Conservation (phyloP, 92 coral and sea anemone genomes). For the Palythoa caribaeorum region DNA sequence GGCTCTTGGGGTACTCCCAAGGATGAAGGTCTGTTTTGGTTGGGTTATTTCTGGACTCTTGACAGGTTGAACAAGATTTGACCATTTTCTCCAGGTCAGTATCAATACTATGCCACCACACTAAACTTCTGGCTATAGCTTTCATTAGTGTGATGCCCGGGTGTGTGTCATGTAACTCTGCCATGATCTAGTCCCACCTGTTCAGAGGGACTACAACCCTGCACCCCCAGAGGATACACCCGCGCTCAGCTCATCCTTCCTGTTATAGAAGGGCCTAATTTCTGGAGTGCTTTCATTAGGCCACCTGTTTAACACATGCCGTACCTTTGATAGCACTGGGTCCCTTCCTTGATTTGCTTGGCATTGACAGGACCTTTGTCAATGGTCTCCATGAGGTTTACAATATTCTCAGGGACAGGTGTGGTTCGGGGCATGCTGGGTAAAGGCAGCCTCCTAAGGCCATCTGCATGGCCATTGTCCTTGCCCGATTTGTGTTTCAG, state of each 20-base stretch:
- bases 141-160: conserved; percentile 5
- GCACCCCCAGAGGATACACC: background rate
- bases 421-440: no score
- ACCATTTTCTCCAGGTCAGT: no score
- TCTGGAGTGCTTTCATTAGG: no score
- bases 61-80: background rate
- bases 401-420: no score
- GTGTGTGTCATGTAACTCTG: no score
- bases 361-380: background rate
- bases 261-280: no score
- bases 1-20: background rate
- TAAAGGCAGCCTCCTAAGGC: conserved; percentile 31
- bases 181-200: no score
- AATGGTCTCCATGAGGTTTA: background rate
- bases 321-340: no score
- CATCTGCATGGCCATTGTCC: conserved; percentile 40
- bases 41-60: background rate
- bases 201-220: background rate
- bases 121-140: background rate
- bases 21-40: background rate
- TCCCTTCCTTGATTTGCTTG: no score
- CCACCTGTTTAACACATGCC: no score
- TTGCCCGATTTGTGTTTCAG: background rate
- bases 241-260: background rate
- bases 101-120: conserved; percentile 1